These are phyloP conservation scores for Agrotis segetum DNA, from an alignment of 2,888 invertebrate species.

Conservation along the genomic window DNA sequence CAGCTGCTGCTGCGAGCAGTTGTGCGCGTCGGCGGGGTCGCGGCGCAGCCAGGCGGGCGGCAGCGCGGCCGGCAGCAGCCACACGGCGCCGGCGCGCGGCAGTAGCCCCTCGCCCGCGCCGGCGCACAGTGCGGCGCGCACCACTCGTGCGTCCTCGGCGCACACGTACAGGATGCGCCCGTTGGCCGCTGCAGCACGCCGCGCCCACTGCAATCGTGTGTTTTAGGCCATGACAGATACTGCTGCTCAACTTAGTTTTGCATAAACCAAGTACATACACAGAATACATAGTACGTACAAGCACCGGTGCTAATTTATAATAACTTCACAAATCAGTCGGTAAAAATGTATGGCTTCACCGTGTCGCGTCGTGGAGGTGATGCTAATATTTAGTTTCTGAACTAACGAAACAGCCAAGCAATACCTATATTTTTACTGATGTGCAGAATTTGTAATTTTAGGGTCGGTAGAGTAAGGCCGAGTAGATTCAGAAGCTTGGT, in stretches of 20 bases:
- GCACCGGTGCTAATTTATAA: no score
- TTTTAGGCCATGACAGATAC: background rate
- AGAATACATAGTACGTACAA: no score
- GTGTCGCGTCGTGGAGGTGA: no score
- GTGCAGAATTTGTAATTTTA: no score
- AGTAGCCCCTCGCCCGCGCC: conserved; percentile 94
- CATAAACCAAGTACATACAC: background rate
- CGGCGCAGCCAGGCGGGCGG: conserved; percentile 92
- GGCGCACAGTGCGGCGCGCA: conserved; percentile 95
- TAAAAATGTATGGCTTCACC: no score
- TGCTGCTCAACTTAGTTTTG: background rate
- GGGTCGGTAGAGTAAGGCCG: no score
- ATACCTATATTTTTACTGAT: no score
- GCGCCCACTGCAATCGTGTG: conserved; percentile 76
- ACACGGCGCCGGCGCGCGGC: conserved; percentile 94
- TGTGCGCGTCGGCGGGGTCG: conserved; percentile 92
- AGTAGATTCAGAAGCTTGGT: no score
- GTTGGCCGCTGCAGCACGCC: conserved; percentile 74
- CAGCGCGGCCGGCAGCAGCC: conserved; percentile 96
- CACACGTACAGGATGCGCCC: conserved; percentile 95
- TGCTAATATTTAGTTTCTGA: no score
- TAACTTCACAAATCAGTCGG: no score
- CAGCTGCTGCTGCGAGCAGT: conserved; percentile 79
- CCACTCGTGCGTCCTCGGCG: conserved; percentile 93
- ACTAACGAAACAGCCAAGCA: no score